phyloP scores from a whole-genome alignment of 2,113 vertebrate genomes.

The Tachysurus fulvidraco region DNA sequence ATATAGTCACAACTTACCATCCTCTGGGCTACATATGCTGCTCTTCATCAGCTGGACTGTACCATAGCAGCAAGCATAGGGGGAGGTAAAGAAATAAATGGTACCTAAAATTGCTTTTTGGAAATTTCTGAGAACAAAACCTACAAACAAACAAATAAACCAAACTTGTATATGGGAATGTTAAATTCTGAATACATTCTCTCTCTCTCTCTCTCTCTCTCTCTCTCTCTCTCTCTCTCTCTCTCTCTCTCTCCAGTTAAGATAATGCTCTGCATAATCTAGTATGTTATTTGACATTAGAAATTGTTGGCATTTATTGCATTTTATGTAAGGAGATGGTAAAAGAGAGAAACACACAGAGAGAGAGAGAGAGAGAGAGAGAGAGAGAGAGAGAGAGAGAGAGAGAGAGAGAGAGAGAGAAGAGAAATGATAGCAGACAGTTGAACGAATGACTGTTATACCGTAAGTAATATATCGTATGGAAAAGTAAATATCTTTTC shows the following conservation, averaged over 20 bases:
- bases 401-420: neutral
- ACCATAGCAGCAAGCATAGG: neutral
- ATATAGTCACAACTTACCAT: no score
- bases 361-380: neutral
- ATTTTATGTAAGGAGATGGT: no score
- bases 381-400: neutral
- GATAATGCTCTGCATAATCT: no score
- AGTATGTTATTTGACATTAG: no score
- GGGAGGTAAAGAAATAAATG: neutral
- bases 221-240: no score
- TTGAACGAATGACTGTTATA: neutral
- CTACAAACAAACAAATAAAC: neutral
- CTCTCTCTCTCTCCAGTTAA: no score
- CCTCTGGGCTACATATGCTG: no score
- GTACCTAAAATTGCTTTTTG: neutral
- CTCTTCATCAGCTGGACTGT: neutral
- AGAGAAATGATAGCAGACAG: neutral
- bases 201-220: no score
- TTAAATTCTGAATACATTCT: neutral
- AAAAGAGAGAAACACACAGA: neutral
- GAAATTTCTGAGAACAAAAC: neutral
- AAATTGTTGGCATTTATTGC: no score
- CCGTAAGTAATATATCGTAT: neutral
- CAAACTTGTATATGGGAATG: neutral
- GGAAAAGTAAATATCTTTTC: neutral